phyloP scores from a whole-genome alignment of 2,888 invertebrate genomes.

The Archips crataeganus region DNA sequence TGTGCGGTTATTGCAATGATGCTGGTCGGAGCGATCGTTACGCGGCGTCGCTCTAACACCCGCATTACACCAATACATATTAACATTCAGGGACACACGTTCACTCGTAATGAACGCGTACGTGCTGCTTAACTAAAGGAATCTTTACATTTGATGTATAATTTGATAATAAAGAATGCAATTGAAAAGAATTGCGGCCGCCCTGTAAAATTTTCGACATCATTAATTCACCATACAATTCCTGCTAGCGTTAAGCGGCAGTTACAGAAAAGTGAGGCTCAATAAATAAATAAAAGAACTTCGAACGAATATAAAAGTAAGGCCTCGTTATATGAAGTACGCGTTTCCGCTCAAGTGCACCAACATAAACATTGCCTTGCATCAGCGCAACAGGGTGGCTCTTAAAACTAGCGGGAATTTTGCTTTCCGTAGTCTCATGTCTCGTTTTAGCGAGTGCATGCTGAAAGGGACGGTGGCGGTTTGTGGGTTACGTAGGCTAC shows the following conservation, averaged over 20 bases:
- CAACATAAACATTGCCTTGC: conserved; percentile 33
- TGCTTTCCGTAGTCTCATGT: conserved; percentile 1
- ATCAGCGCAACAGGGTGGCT: conserved; percentile 39
- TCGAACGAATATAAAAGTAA: background rate
- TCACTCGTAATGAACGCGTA: background rate
- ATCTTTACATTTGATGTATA: background rate
- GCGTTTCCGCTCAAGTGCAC: conserved; percentile 26
- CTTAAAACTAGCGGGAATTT: conserved; percentile 33
- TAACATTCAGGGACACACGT: conserved; percentile 10
- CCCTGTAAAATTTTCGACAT: background rate
- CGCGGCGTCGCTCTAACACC: background rate
- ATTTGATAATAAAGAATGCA: background rate
- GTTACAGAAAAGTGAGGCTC: background rate
- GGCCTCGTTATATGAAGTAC: conserved; percentile 24
- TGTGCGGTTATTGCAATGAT: conserved; percentile 6
- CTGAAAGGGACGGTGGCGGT: background rate
- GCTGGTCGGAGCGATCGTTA: conserved; percentile 17
- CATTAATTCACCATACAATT: background rate
- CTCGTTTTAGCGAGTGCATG: background rate
- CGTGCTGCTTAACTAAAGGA: background rate
- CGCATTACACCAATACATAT: conserved; percentile 7
- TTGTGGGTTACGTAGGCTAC: conserved; percentile 6
- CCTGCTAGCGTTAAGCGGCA: background rate
- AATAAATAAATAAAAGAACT: background rate
- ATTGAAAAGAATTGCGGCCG: background rate